Evolutionary conservation across 2,888 invertebrate species (phyloP), one percentile per base, ranked within the genome.

Genomic region (Glaucopsyche alexis): DNA sequence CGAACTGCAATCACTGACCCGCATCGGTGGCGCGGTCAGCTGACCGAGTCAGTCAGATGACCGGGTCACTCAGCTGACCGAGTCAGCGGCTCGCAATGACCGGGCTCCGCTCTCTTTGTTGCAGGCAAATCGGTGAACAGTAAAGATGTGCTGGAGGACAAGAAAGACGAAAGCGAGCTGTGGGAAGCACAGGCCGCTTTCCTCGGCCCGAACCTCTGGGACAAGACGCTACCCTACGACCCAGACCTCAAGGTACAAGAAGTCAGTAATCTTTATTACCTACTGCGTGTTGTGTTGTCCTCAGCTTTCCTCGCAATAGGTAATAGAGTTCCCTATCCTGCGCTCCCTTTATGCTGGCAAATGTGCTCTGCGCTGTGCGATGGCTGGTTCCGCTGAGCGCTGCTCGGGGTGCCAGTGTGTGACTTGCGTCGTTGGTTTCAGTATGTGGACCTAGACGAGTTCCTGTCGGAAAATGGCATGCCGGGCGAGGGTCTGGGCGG

Each of bases 401-500:
- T 74, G 71, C 72, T 75, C 74, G 77, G 73, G 65, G 78, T 76
- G 78, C 76, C 76, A 76, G 77, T 78, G 77, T 76, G 79, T 80
- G 80, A 77, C 75, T 74, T 77, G 73, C 73, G 72, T 77, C 74
- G 72, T 79, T 77, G 78, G 80, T 83, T 94, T 94, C 94, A 98
- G 97, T 98, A 98, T 92, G 98, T 98, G 94, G 98, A 98, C 94
- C 94, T 99, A 94, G 98, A 99, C 93, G 98, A 98, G 94, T 98
- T 98, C 94, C 95, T 98, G 85, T 97, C 97, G 85, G 98, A 98
- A 93, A 98, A 98, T 89, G 98, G 97, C 82, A 97, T 98, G 91
- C 97, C 97, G 79, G 95, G 96, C 88, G 97, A 97, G 87, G 95
- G 94, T 0, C 91, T 95, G 86, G 94, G 93, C 75, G 94, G 95